These are phyloP conservation scores for Morone chrysops DNA, from an alignment of 2,113 vertebrate species.

Conservation along the genomic window DNA sequence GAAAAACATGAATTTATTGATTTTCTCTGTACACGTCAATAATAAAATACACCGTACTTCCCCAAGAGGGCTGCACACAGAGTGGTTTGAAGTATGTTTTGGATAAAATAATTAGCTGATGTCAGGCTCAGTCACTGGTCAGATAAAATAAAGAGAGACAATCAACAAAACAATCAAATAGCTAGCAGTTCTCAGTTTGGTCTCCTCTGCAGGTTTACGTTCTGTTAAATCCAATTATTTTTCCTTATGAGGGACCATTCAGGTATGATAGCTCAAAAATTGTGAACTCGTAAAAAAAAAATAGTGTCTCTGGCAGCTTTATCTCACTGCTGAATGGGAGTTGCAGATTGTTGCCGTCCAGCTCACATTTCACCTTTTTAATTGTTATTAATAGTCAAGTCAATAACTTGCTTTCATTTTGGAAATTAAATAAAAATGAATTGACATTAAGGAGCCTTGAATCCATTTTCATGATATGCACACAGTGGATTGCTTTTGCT, in stretches of 20 bases:
- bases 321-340: not conserved
- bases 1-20: slow-evolving; percentile 56
- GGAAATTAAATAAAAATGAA: slow-evolving; percentile 36
- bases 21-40: slow-evolving; percentile 15
- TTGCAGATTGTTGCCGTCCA: not conserved
- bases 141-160: not conserved
- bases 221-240: slow-evolving; percentile 3
- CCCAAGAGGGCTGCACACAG: slow-evolving; percentile 19
- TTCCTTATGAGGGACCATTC: not conserved
- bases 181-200: slow-evolving; percentile 17
- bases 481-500: not conserved
- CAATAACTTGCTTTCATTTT: slow-evolving; percentile 31
- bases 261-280: slow-evolving; percentile 11
- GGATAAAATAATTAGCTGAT: slow-evolving; percentile 43
- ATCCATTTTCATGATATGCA: slow-evolving; percentile 20
- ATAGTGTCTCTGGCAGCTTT: not conserved
- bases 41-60: slow-evolving; percentile 27
- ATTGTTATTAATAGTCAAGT: slow-evolving; percentile 33
- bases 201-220: not conserved
- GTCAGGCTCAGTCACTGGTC: slow-evolving; percentile 2
- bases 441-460: slow-evolving; percentile 10
- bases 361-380: slow-evolving; percentile 22
- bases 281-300: slow-evolving; percentile 2
- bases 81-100: slow-evolving; percentile 28
- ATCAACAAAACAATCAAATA: slow-evolving; percentile 15